A percentile compares a stretch with the other conserved stretches of the same genome.
Conservation (phyloP, 2,888 invertebrate species). For the Thera britannica region DNA sequence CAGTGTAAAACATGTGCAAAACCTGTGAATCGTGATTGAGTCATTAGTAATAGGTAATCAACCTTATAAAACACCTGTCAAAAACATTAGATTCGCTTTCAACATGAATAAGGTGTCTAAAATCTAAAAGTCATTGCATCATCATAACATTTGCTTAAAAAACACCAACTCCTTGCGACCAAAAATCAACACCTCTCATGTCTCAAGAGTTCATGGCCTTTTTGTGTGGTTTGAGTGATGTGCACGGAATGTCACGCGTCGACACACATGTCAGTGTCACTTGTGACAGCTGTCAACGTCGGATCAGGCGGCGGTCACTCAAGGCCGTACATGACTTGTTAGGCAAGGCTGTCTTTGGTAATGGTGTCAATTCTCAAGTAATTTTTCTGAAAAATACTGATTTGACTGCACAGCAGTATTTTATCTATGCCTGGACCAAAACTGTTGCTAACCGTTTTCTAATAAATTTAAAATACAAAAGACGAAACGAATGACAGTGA, state of each 20-base stretch:
- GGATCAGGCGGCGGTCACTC: conserved; percentile 18
- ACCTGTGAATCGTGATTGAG: neutral
- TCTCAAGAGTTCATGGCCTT: conserved; percentile 5
- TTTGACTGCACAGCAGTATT: too few relatives aligned
- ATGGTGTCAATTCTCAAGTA: too few relatives aligned
- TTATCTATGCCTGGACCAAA: too few relatives aligned
- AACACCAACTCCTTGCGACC: conserved; percentile 1
- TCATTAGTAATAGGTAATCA: neutral
- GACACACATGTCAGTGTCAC: conserved; percentile 26
- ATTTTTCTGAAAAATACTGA: too few relatives aligned
- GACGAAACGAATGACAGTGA: too few relatives aligned
- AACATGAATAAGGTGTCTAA: neutral
- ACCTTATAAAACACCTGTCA: conserved; percentile 1
- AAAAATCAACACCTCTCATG: conserved; percentile 2
- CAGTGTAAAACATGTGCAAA: too few relatives aligned
- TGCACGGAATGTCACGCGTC: conserved; percentile 28
- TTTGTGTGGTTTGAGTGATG: conserved; percentile 22
- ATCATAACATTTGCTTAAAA: neutral
- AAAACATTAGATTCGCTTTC: conserved; percentile 1
- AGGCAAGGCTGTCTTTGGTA: neutral
- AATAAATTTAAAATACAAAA: too few relatives aligned
- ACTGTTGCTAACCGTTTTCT: too few relatives aligned
- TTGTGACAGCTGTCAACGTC: conserved; percentile 35
- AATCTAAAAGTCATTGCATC: conserved; percentile 6
- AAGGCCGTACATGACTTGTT: conserved; percentile 19